These are phyloP conservation scores for Chrysina gloriosa DNA, from an alignment of 2,888 invertebrate species.

Conservation along the genomic window DNA sequence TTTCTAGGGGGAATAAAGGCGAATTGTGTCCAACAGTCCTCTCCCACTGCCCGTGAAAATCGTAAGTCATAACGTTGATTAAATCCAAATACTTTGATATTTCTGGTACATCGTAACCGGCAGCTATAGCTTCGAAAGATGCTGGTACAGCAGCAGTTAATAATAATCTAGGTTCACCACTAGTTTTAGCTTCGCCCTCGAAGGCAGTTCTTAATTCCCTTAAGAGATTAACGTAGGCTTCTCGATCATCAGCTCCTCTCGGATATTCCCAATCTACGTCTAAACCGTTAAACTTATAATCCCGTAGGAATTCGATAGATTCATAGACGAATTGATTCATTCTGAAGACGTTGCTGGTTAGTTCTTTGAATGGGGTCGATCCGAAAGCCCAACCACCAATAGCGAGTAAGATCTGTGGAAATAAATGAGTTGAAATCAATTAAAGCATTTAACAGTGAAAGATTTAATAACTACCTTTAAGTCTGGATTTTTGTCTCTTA, in stretches of 20 bases:
- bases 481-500: constrained; percentile 89
- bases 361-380: constrained; percentile 92
- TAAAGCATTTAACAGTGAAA: no score
- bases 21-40: constrained; percentile 93
- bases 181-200: constrained; percentile 91
- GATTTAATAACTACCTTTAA: no score
- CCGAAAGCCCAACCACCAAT: constrained; percentile 98
- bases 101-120: constrained; percentile 93
- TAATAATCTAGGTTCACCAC: constrained; percentile 77
- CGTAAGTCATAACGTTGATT: constrained; percentile 95
- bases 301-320: constrained; percentile 91
- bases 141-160: constrained; percentile 91
- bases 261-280: constrained; percentile 97
- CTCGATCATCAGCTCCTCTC: constrained; percentile 87
- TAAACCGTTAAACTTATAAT: constrained; percentile 91
- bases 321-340: constrained; percentile 97
- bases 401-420: constrained; percentile 77
- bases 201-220: constrained; percentile 91
- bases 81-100: constrained; percentile 94
- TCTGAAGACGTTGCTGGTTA: constrained; percentile 90
- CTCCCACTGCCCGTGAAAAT: constrained; percentile 96
- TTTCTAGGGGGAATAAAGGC: constrained; percentile 88
- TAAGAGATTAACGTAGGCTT: constrained; percentile 85
- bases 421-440: neutral
- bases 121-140: constrained; percentile 92